Evolutionary conservation across 2,113 vertebrate genomes (phyloP), one percentile per base, ranked within the genome.

Genomic region (Grammatotria lemairii): DNA sequence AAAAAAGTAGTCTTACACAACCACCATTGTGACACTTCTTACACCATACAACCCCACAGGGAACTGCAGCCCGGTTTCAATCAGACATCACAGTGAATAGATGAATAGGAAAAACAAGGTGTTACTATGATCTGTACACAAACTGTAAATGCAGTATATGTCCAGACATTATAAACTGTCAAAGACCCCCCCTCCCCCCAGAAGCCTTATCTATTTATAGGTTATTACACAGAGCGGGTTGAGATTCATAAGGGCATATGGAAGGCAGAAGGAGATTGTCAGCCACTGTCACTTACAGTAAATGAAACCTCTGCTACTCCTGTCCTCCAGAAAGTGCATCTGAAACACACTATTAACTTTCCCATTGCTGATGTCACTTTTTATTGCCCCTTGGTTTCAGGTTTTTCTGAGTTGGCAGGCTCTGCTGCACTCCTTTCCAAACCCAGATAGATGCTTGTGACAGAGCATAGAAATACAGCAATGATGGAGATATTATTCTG

Each of bases 281-380:
- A 92, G 78, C 87, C 60, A 63, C 91, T 91, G 90, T 91, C 93
- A 88, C 88, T 93, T 93, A 87, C 86, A 89, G 91, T 93, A 88
- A 94, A 89, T 94, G 90, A 93, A 92, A 84, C 92, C 85, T 86
- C 80, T 54, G 82, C 75, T 81, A 38, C 65, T 84, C 49, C 79
- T 75, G 89, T 94, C 94, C 91, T 92, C 91, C 81, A 83, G 53
- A 94, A 93, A 94, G 93, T 92, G 92, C 93, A 93, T 93, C 91
- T 87, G 95, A 95, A 95, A 94, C 94, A 94, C 94, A 91, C 93
- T 91, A 94, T 95, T 95, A 96, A 94, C 93, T 94, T 95, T 91
- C 90, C 92, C 91, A 93, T 95, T 93, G 90, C 89, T 92, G 91
- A 88, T 94, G 94, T 96, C 95, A 95, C 91, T 92, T 94, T 95